A percentile compares a stretch with the other conserved stretches of the same genome.
Conservation (phyloP, 2,888 invertebrate species). For the Tetrapedia diversipes region DNA sequence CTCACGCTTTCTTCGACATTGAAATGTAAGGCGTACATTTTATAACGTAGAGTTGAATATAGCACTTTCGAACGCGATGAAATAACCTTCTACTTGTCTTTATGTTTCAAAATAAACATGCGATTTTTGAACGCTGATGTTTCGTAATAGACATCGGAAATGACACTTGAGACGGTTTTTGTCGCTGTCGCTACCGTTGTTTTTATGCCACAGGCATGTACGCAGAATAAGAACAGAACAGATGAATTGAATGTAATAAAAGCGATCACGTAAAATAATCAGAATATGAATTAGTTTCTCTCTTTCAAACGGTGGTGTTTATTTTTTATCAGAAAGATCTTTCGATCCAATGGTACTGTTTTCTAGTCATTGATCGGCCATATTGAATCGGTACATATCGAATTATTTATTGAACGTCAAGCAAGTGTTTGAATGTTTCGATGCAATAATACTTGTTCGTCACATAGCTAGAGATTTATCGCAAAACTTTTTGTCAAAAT, state of each 20-base stretch:
- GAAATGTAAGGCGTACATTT: background rate
- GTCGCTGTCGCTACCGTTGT: background rate
- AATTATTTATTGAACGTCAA: slow-evolving; percentile 8
- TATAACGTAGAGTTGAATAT: background rate
- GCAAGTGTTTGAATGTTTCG: background rate
- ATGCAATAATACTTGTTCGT: background rate
- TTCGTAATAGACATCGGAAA: background rate
- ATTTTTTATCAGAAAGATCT: background rate
- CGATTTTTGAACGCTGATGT: background rate
- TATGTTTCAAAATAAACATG: background rate
- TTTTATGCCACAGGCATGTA: background rate
- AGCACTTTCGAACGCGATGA: background rate
- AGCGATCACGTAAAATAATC: background rate
- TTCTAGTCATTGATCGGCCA: slow-evolving; percentile 20
- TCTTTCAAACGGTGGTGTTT: background rate
- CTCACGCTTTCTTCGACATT: background rate
- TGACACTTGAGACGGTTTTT: background rate
- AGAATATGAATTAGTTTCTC: too few species aligned
- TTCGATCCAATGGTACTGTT: background rate
- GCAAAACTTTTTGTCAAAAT: background rate
- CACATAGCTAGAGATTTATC: background rate
- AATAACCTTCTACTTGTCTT: background rate
- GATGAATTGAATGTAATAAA: background rate
- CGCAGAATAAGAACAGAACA: background rate
- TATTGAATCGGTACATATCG: slow-evolving; percentile 50